Evolutionary conservation across 1,140 invertebrate genomes (phyloP), one percentile per base, ranked within the genome.

Genomic region (Vanessa atalanta): DNA sequence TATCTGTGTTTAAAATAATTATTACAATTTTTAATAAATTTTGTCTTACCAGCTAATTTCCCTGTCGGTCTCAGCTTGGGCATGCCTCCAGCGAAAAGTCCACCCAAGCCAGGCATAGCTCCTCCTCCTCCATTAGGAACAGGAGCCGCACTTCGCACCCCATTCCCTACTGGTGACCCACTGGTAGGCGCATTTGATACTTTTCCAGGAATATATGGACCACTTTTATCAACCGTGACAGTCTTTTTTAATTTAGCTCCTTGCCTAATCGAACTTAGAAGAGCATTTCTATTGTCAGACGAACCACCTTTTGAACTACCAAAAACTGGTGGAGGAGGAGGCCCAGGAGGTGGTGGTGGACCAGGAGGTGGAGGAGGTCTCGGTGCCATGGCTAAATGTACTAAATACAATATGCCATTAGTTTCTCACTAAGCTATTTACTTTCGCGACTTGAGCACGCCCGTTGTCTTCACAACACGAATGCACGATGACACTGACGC

Each of bases 201-300:
- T 89, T 94, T 93, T 93, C 97, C 96, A 77, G 94, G 89, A 73
- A 98, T 90, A 68, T 95, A 84, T 2, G 98, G 97, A 53, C 95
- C 95, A 94, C 97, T 98, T 91, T 97, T 96, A 87, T 98, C 98
- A 83, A 97, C 96, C 9, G 97, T 98, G 1, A 96, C 95, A 71
- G 97, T 95, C 92, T 98, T 98, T 88, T 97, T 98, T 73, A 98
- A 93, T 73, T 94, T 94, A 67, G 95, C 94, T 61, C 98, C 97
- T 88, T 95, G 95, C 79, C 96, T 95, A 82, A 98, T 98, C 60
- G 97, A 97, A 78, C 95, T 95, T 31, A 98, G 93, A 65, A 98
- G 93, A 72, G 94, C 94, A 80, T 96, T 94, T 51, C 94, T 94
- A 77, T 95, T 94, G 15, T 95, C 94, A n/a, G 88, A 83, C 6